Conservation (phyloP, 2,113 vertebrate genomes). For the Gasterosteus aculeatus region DNA sequence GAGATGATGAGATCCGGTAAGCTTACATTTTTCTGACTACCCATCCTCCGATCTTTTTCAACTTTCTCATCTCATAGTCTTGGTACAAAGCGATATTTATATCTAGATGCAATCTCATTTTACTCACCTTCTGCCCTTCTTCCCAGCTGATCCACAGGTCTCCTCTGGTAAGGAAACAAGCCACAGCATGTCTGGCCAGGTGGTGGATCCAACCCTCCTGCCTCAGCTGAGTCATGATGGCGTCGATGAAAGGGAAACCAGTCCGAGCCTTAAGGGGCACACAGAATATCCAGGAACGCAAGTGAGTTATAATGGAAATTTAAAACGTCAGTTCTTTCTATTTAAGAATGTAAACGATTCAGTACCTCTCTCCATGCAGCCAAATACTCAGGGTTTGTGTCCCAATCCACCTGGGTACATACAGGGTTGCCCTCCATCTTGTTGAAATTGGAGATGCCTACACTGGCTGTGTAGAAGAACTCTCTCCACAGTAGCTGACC, state of each 20-base stretch:
- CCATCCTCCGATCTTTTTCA: not conserved
- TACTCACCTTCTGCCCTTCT: constrained; percentile 76
- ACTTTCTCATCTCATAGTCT: not conserved
- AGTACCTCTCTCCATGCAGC: constrained; percentile 76
- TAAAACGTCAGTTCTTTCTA: not conserved
- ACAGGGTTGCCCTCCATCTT: constrained; percentile 77
- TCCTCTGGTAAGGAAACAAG: constrained; percentile 80
- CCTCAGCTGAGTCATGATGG: constrained; percentile 81
- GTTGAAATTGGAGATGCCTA: constrained; percentile 78
- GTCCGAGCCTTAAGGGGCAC: constrained; percentile 64
- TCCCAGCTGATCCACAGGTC: constrained; percentile 83
- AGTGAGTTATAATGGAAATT: not conserved
- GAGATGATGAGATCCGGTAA: not conserved
- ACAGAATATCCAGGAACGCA: not conserved
- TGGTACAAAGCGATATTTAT: not conserved
- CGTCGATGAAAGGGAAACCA: constrained; percentile 79
- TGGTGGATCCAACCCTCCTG: constrained; percentile 83
- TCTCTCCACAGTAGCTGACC: constrained; percentile 85
- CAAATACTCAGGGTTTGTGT: constrained; percentile 55
- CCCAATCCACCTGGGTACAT: constrained; percentile 68
- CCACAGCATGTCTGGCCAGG: constrained; percentile 78
- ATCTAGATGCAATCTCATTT: not conserved
- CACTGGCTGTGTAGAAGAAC: constrained; percentile 80
- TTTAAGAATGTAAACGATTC: not conserved
- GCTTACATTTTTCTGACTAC: not conserved